Conservation (phyloP, 2,888 invertebrate species). For the Imbricaverruca yamaguchii region DNA sequence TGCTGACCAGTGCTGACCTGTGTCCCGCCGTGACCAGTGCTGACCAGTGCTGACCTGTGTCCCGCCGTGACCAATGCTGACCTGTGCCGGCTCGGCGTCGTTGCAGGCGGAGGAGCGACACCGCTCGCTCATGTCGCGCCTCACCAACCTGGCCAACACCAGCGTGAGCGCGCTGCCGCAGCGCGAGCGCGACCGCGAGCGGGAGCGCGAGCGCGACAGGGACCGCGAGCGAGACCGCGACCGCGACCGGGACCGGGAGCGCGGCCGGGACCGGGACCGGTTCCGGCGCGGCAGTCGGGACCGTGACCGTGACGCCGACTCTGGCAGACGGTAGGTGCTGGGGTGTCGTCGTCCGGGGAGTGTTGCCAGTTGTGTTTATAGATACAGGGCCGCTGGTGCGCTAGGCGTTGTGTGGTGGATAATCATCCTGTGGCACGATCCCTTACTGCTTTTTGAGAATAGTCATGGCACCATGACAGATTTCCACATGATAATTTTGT, state of each 20-base stretch:
- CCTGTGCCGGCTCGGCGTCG: too few species aligned
- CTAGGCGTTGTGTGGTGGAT: too few species aligned
- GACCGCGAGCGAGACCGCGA: slow-evolving; percentile 35
- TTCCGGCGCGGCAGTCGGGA: not conserved
- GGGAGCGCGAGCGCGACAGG: slow-evolving; percentile 32
- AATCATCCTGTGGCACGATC: too few species aligned
- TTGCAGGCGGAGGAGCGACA: not conserved
- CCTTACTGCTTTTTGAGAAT: too few species aligned
- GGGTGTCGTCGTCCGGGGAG: not conserved
- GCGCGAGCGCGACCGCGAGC: slow-evolving; percentile 32
- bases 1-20: too few species aligned
- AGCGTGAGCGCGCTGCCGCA: slow-evolving; percentile 8
- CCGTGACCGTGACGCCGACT: not conserved
- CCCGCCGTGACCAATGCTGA: too few species aligned
- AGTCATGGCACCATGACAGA: too few species aligned
- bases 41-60: too few species aligned
- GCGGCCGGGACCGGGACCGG: not conserved
- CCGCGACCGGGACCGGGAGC: slow-evolving; percentile 45
- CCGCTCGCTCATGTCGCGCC: not conserved
- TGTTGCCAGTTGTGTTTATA: too few species aligned
- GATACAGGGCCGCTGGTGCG: too few species aligned
- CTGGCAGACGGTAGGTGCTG: not conserved
- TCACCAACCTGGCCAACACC: slow-evolving; percentile 11
- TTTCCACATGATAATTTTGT: too few species aligned
- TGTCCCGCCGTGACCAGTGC: too few species aligned